Evolutionary conservation across 2,113 vertebrate genomes (phyloP).

Genomic region (Zingel zingel): DNA sequence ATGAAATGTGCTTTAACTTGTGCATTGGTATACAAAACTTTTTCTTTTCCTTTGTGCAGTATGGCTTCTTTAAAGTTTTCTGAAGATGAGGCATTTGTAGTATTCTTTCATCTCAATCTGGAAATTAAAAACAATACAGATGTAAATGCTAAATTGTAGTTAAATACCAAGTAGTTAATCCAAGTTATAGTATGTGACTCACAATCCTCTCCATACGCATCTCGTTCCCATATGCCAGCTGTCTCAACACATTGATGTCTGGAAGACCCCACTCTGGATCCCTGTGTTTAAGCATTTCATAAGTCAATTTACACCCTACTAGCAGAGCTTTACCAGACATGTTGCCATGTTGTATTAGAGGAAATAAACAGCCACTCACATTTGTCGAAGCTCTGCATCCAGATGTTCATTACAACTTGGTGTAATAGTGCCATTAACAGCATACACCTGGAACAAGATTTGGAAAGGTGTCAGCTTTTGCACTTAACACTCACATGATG

Average conservation of each 20-base stretch:
- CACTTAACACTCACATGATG: neutral
- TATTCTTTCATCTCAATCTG: conserved; percentile 84
- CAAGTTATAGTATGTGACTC: conserved; percentile 17
- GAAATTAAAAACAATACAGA: conserved; percentile 26
- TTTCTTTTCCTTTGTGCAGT: neutral
- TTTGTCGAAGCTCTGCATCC: conserved; percentile 73
- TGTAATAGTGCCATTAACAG: conserved; percentile 82
- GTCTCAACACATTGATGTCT: conserved; percentile 82
- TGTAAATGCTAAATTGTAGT: neutral
- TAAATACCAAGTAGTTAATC: neutral
- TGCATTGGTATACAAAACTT: neutral
- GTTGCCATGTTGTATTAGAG: neutral
- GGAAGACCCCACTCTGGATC: conserved; percentile 85
- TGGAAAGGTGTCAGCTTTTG: neutral
- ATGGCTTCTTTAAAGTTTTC: conserved; percentile 68
- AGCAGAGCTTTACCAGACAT: neutral
- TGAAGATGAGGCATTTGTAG: conserved; percentile 84
- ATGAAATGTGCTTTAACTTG: neutral
- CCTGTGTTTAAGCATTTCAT: conserved; percentile 51
- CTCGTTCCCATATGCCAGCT: conserved; percentile 75
- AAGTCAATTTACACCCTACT: neutral
- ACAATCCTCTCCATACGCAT: conserved; percentile 82
- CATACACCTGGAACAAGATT: conserved; percentile 73
- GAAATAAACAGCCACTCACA: conserved; percentile 47
- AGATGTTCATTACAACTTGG: conserved; percentile 81